phyloP scores from a whole-genome alignment of 2,888 invertebrate species.

The Tetheella fluctuosa region DNA sequence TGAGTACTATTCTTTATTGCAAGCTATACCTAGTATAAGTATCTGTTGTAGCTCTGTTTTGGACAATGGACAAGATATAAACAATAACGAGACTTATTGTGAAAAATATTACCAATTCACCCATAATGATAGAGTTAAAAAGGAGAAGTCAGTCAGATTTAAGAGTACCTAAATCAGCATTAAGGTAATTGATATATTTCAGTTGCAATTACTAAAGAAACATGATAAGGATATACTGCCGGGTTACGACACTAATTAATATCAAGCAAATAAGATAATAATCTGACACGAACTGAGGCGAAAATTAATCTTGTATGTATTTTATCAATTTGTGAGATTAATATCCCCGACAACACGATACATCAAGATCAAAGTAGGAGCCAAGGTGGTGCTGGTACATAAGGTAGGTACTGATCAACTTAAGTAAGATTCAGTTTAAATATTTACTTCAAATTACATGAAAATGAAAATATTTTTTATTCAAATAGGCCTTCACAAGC shows the following conservation, averaged over 20 bases:
- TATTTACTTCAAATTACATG: no score
- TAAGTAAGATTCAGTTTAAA: neutral
- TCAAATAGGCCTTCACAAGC: no score
- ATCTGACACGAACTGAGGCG: neutral
- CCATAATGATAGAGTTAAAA: no score
- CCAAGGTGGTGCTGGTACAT: no score
- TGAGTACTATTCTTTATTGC: no score
- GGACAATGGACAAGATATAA: no score
- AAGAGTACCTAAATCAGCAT: neutral
- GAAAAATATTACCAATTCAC: no score
- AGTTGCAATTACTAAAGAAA: neutral
- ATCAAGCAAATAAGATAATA: neutral
- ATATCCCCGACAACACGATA: neutral
- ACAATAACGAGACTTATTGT: no score
- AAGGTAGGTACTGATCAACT: neutral
- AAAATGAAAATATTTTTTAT: no score
- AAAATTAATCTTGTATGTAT: neutral
- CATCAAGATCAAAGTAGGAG: neutral
- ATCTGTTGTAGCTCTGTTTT: no score
- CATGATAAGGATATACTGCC: neutral
- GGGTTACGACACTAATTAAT: neutral
- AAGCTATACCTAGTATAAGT: no score
- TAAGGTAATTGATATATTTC: neutral
- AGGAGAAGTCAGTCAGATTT: no score
- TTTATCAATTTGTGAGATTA: neutral